Percentiles rank a stretch among this genome's conserved stretches.
These are phyloP conservation scores for Dolichomitus sp. DNA, from an alignment of 2,888 invertebrate species.

Conservation along the genomic window DNA sequence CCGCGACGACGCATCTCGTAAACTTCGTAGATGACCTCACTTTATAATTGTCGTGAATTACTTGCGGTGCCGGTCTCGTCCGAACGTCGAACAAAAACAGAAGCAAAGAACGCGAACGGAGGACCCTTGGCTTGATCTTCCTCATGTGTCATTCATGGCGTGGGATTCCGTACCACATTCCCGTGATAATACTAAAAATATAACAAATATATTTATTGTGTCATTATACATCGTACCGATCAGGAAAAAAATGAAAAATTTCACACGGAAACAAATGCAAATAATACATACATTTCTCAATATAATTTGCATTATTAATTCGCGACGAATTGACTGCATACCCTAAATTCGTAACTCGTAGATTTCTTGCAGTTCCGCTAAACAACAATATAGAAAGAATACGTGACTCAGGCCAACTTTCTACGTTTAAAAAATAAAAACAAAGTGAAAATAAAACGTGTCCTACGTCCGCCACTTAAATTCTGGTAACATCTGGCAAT, in stretches of 20 bases:
- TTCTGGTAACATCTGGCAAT: slow-evolving; percentile 52
- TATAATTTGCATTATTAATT: slow-evolving; percentile 38
- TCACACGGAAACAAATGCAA: slow-evolving; percentile 5
- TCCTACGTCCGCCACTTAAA: slow-evolving; percentile 25
- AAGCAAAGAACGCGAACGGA: slow-evolving; percentile 26
- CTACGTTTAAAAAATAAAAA: neutral
- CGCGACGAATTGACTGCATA: neutral
- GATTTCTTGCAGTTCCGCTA: neutral
- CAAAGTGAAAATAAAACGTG: slow-evolving; percentile 21
- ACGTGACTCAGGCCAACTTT: neutral
- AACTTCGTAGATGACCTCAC: slow-evolving; percentile 86
- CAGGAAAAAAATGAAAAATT: slow-evolving; percentile 30
- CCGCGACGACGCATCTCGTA: slow-evolving; percentile 85
- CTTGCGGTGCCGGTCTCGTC: slow-evolving; percentile 70
- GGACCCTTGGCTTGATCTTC: slow-evolving; percentile 51
- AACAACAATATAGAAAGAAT: neutral
- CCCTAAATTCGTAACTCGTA: neutral
- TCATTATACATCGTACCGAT: neutral
- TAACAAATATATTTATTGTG: neutral
- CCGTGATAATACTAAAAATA: neutral
- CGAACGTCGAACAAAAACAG: slow-evolving; percentile 58
- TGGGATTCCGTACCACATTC: slow-evolving; percentile 28
- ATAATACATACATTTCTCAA: neutral
- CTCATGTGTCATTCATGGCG: slow-evolving; percentile 22
- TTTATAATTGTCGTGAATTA: slow-evolving; percentile 85